A percentile compares a stretch with the other conserved stretches of the same genome.
Evolutionary conservation across 2,797 vertebrate genomes (phyloP).

Genomic region (Pipistrellus kuhlii): DNA sequence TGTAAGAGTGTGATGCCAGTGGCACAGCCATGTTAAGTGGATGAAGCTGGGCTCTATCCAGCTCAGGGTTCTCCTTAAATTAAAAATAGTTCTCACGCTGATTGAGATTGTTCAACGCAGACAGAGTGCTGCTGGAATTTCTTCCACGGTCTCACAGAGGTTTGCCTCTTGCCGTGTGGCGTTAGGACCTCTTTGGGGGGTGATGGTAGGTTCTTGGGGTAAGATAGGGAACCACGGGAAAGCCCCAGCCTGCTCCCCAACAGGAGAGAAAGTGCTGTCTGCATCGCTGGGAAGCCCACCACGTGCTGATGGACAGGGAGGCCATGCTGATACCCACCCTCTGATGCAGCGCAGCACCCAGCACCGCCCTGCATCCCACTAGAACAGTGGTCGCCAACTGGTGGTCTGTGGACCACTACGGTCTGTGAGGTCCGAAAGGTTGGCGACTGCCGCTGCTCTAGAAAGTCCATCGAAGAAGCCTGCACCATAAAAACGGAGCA

Average conservation of each 20-base stretch:
- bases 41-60: neutral
- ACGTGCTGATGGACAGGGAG: rapidly evolving
- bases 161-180: neutral
- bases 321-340: neutral
- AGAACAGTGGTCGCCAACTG: too few species aligned
- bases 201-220: neutral
- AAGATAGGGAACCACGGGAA: neutral
- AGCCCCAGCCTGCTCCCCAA: neutral
- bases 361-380: too few species aligned
- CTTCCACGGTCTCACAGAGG: neutral
- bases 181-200: neutral
- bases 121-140: neutral
- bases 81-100: neutral
- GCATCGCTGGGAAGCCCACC: neutral
- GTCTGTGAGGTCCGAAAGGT: too few species aligned
- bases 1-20: neutral
- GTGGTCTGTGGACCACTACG: too few species aligned
- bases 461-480: neutral
- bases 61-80: neutral
- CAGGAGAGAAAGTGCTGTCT: neutral
- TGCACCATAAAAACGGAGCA: neutral
- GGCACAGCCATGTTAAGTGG: too few species aligned
- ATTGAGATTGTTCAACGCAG: neutral
- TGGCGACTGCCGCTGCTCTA: too few species aligned
- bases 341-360: rapidly evolving